A percentile compares a stretch with the other conserved stretches of the same genome.
Evolutionary conservation across 2,888 invertebrate genomes (phyloP).

Genomic region (Reticulitermes lucifugus): DNA sequence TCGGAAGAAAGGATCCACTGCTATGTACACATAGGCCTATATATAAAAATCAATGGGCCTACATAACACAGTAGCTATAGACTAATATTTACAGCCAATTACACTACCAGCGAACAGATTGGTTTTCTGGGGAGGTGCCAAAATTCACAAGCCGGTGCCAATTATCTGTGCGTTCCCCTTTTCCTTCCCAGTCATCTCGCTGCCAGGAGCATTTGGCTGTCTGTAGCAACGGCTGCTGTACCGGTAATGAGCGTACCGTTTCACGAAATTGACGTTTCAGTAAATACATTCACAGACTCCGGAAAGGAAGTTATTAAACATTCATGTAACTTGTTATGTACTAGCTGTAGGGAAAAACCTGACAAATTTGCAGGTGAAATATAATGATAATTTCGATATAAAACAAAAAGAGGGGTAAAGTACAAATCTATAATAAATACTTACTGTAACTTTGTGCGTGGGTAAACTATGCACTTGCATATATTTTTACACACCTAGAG

Average conservation of each 20-base stretch:
- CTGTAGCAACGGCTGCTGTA: background rate
- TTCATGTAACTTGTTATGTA: background rate
- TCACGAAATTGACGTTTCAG: background rate
- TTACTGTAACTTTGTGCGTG: background rate
- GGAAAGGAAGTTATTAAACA: conserved; percentile 1
- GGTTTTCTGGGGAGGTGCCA: conserved; percentile 49
- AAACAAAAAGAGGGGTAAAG: background rate
- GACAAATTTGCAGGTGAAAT: background rate
- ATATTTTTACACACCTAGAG: background rate
- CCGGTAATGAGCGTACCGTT: background rate
- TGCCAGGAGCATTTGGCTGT: background rate
- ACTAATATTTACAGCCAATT: conserved; percentile 52
- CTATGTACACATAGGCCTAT: conserved; percentile 16
- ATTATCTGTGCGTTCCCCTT: conserved; percentile 12
- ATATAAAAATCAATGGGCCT: conserved; percentile 37
- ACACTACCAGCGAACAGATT: conserved; percentile 49
- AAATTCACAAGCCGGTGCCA: conserved; percentile 47
- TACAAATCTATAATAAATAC: background rate
- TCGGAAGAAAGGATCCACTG: background rate
- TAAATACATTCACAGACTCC: background rate
- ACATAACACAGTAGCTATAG: conserved; percentile 25
- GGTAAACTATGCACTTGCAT: background rate
- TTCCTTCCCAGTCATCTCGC: background rate
- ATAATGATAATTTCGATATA: background rate
- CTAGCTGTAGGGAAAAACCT: background rate